Evolutionary conservation across 2,888 invertebrate genomes (phyloP), one percentile per base, ranked within the genome.

Genomic region (Tachina fera): DNA sequence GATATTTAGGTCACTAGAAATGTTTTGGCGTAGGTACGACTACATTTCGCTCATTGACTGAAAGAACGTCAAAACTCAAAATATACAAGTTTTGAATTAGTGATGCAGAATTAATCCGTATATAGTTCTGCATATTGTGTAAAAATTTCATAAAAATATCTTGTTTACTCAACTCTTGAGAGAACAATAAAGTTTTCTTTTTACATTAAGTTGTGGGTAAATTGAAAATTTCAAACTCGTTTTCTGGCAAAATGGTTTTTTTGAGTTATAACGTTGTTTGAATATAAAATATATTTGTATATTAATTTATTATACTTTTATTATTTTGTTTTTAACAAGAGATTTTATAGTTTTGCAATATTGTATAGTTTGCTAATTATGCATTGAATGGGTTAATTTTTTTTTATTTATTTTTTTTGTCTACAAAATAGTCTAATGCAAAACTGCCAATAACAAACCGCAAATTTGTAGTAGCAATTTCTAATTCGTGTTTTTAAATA

Each of bases 311-410:
- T n/a, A 61, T 11, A 4, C 53, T n/a, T 11, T 22, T 60, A 56
- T 68, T 9, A 58, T 60, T 31, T 53, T 45, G 9, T 51, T 47
- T n/a, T 79, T 72, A 72, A 39, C 47, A 63, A 45, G n/a, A 11
- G 13, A 22, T 31, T 53, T 63, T 75, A 41, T 65, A n/a, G 19
- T 79, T 58, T 72, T 43, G 80, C 16, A 43, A 65, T 65, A 10
- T 22, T 65, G 0, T 49, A 41, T 67, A 67, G 49, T 67, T 74
- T 72, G 43, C 49, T 58, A 83, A 82, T 70, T 71, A 71, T 16
- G 70, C 43, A 31, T 58, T 76, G 49, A 58, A 67, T 67, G 11
- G 11, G 9, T 71, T 58, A 43, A 19, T 56, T 49, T 49, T 75
- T 68, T 49, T 49, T 49, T 31, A 19, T 56, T 49, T 14, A 10